phyloP scores from a whole-genome alignment of 2,888 invertebrate species.

The Cynaeus angustus region DNA sequence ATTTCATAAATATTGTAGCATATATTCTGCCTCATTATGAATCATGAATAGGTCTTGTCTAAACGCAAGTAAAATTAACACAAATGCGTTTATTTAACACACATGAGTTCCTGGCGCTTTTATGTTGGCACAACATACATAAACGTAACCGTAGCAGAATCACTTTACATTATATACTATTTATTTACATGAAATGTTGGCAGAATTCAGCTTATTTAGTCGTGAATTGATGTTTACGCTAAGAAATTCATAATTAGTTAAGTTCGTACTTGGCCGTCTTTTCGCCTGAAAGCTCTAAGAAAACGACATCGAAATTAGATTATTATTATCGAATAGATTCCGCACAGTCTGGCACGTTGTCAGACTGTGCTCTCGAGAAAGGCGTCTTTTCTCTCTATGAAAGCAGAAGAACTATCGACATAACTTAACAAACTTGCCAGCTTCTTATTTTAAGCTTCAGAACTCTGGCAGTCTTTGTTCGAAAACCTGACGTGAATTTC shows the following conservation, averaged over 20 bases:
- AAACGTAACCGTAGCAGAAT: too few relatives aligned
- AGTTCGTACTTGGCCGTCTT: neutral
- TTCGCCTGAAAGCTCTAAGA: slow-evolving; percentile 19
- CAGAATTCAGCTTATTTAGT: neutral
- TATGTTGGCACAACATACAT: too few relatives aligned
- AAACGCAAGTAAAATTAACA: too few relatives aligned
- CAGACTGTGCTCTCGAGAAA: slow-evolving; percentile 18
- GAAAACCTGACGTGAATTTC: slow-evolving; percentile 44
- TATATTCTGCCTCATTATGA: too few relatives aligned
- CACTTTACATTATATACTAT: too few relatives aligned
- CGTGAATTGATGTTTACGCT: neutral
- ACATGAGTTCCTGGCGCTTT: too few relatives aligned
- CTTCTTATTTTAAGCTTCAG: slow-evolving; percentile 49
- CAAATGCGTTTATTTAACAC: too few relatives aligned
- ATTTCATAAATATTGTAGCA: too few relatives aligned
- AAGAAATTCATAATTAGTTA: slow-evolving; percentile 17
- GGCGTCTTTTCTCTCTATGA: slow-evolving; percentile 36
- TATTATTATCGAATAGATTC: slow-evolving; percentile 45
- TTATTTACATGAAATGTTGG: too few relatives aligned
- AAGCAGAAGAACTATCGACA: slow-evolving; percentile 48
- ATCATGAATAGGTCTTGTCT: too few relatives aligned
- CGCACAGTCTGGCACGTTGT: slow-evolving; percentile 44
- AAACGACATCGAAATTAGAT: slow-evolving; percentile 40
- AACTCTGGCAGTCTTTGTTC: slow-evolving; percentile 48
- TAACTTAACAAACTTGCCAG: slow-evolving; percentile 50